Base-by-base conservation (phyloP, 1,140 invertebrate genomes). In the Aphidius ervi region DNA sequence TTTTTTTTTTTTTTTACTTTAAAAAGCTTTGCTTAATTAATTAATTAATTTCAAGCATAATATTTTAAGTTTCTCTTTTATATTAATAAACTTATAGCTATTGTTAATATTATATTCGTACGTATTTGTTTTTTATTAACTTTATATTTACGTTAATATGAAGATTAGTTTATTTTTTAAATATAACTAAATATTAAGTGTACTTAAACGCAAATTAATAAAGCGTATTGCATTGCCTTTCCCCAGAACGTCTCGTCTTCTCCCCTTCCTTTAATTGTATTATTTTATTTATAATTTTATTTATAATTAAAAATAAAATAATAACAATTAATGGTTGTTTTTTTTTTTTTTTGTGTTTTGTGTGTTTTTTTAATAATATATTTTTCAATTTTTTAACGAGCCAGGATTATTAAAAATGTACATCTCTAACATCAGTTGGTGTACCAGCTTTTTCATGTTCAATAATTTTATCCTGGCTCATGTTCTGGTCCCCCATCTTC, bases 381-480 rank as follows among this genome's bases (percentile, higher is more conserved):
- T 16, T 16, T 16, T 2, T 56, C 47, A 52, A 49, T 42, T 59
- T 59, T 20, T 8, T 56, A 54, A 40, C 63, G 64, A 59, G 60
- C 56, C 62, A 63, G 61, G 39, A 47, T 58, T 31, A 31, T 31
- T 67, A 88, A 74, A 89, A 88, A 75, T 88, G 86, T 62, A 90
- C 83, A 71, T 89, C 87, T 64, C 87, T 81, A 62, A 93, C 88
- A 74, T 92, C 90, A 61, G 90, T 92, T 48, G 90, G 90, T 31
- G 90, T 93, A 62, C 86, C 85, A 46, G 89, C 88, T 75, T 89
- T 88, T 68, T 85, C 86, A 73, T 86, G 78, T 49, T 82, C 79
- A 58, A 76, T 75, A 47, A 83, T 78, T 73, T 87, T 87, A 69
- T 83, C 82, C 65, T 75, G 69, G 65, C 74, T 78, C 58, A 74